Base-by-base conservation (phyloP, 2,888 invertebrate genomes). In the Arctia plantaginis region DNA sequence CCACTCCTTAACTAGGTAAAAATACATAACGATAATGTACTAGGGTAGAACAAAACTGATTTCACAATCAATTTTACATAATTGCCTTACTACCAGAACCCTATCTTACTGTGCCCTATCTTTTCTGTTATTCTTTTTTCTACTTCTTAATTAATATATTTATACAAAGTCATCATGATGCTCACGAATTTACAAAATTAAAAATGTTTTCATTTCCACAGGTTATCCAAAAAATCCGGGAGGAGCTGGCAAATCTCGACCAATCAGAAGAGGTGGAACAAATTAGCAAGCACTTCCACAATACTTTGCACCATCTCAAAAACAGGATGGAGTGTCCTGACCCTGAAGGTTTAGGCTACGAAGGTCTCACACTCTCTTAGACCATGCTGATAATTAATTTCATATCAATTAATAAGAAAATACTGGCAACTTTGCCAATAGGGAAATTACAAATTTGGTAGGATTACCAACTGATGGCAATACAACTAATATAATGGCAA, bases 231-330 rank as follows among this genome's bases (percentile, higher is more conserved):
- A 99, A 99, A 94, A 98, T 99, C 69, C 97, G 98, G 82, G 99
- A 99, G 87, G 99, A 99, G 90, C 93, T 99, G 47, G 98, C 99
- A 0, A 99, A 98, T 92, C 95, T 99, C 79, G 99, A 99, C 90
- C 97, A 98, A 69, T 98, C 98, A 30, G 99, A 99, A 87, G 99
- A 99, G 92, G 98, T 99, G 47, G 99, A 99, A 88, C 99, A 99
- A 94, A 99, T 99, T 83, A 98, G 98, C 79, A 98, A 98, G 89
- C 99, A 99, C 92, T 99, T 99, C 92, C 98, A 98, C 86, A 99
- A 99, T 90, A 99, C 98, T 0, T 92, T 98, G 87, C 97, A 98
- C 81, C 98, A 98, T 89, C 96, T 99, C 84, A 97, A 97, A 90
- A 97, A 97, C 87, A 81, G 95, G 69, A 93, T 93, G 91, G 97